Base-by-base conservation (phyloP, 1,140 invertebrate species). In the Zaprionus nigranus region DNA sequence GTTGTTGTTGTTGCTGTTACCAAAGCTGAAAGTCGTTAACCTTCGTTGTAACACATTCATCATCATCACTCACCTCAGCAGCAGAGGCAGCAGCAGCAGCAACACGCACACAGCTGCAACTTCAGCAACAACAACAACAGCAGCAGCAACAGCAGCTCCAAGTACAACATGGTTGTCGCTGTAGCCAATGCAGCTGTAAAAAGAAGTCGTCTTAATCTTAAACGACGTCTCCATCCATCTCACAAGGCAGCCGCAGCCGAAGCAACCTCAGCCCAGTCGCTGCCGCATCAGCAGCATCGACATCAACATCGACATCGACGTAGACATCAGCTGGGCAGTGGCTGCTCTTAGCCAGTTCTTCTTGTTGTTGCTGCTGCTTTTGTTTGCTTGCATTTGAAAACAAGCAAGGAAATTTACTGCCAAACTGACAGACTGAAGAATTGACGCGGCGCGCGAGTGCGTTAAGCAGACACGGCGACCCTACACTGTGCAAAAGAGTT, bases 11-110 rank as follows among this genome's bases (percentile, higher is more conserved):
- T 63, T 65, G 70, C 66, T 87, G 84, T 88, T 88, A 90, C 84
- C 90, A 88, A 86, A 88, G 85, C 85, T 90, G 85, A 80, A 84
- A 85, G 88, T 91, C 88, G 88, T 91, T 91, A 91, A 91, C 88
- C 88, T 91, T 88, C 81, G 81, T 85, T 91, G 87, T 91, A 90
- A 90, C 87, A 88, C 81, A 91, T 87, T 91, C 87, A 91, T 91
- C 87, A 90, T 90, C 86, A 90, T 90, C 85, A 88, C 76, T 88
- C 85, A 88, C 85, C 85, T 81, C 75, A 64, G 72, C 83, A 83
- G 73, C 83, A 66, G 70, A 71, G 60, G 67, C 68, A 61, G 53
- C 40, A 54, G 46, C 62, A 63, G 34, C 75, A 65, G 51, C 58
- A 72, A 26, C 62, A 58, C 72, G 59, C 65, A 75, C 76, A 75